These are phyloP conservation scores for Eupithecia abbreviata DNA, from an alignment of 2,888 invertebrate species.

Conservation along the genomic window DNA sequence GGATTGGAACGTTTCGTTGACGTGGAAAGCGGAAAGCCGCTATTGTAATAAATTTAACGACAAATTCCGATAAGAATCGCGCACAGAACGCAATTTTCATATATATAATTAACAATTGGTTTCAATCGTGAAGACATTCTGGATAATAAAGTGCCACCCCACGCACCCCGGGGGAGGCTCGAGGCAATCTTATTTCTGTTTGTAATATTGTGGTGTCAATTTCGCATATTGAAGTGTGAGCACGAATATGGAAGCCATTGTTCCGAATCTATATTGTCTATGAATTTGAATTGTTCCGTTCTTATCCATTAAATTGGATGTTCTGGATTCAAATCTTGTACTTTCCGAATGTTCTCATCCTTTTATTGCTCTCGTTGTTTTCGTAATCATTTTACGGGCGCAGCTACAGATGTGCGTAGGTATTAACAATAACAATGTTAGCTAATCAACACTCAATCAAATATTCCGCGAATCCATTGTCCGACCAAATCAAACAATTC, in stretches of 20 bases:
- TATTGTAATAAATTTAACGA: conserved; percentile 77
- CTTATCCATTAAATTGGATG: conserved; percentile 60
- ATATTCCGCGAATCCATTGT: conserved; percentile 45
- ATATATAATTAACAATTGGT: conserved; percentile 84
- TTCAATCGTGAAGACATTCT: conserved; percentile 83
- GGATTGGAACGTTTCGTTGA: conserved; percentile 62
- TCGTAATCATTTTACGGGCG: conserved; percentile 24
- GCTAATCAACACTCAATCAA: conserved; percentile 46
- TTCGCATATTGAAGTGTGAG: conserved; percentile 82
- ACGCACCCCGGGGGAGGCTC: conserved; percentile 62
- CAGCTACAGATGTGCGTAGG: conserved; percentile 20
- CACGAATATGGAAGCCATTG: conserved; percentile 72
- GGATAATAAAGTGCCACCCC: conserved; percentile 79
- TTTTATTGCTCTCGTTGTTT: conserved; percentile 28
- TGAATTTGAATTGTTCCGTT: conserved; percentile 65
- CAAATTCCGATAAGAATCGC: conserved; percentile 81
- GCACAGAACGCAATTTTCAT: conserved; percentile 80
- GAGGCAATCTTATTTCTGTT: conserved; percentile 82
- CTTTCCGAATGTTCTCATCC: conserved; percentile 34
- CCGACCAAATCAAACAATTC: conserved; percentile 51
- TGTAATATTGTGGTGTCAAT: conserved; percentile 84
- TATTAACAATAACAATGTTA: conserved; percentile 30
- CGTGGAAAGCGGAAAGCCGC: conserved; percentile 66
- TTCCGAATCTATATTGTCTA: conserved; percentile 70
- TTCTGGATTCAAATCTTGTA: conserved; percentile 44